Evolutionary conservation across 1,140 invertebrate species (phyloP).

Genomic region (Monomorium pharaonis): DNA sequence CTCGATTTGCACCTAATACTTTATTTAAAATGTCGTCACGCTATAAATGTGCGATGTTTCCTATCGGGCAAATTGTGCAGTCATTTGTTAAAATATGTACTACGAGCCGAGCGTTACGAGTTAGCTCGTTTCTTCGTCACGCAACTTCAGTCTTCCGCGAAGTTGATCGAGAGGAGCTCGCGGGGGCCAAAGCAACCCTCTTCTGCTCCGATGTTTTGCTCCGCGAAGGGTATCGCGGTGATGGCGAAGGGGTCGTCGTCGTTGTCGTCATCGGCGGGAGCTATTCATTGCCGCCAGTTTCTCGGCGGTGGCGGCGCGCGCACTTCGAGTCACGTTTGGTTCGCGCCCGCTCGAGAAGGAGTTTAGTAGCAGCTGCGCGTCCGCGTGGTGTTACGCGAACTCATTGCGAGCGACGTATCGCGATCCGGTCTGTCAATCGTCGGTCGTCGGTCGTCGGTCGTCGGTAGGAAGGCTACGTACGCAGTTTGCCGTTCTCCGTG

Average conservation of each 20-base stretch:
- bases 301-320: constrained; percentile 61
- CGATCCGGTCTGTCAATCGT: not conserved
- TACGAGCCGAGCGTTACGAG: too few species aligned
- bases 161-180: not conserved
- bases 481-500: too few species aligned
- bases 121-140: too few species aligned
- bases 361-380: constrained; percentile 68
- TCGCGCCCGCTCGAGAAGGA: constrained; percentile 46
- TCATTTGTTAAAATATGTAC: too few species aligned
- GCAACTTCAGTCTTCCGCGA: not conserved
- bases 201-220: not conserved
- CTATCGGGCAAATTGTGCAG: too few species aligned
- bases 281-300: constrained; percentile 23
- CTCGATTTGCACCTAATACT: too few species aligned
- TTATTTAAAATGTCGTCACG: too few species aligned
- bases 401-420: constrained; percentile 32
- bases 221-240: too few species aligned
- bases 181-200: not conserved
- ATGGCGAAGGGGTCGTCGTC: not conserved
- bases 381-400: constrained; percentile 66
- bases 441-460: too few species aligned
- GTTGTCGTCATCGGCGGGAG: not conserved
- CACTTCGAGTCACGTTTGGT: constrained; percentile 73
- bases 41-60: too few species aligned
- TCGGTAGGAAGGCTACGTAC: not conserved